Conservation (phyloP, 30 jellyfish, hydroid and myxozoan genomes). For the Hydractinia symbiolongicarpus region DNA sequence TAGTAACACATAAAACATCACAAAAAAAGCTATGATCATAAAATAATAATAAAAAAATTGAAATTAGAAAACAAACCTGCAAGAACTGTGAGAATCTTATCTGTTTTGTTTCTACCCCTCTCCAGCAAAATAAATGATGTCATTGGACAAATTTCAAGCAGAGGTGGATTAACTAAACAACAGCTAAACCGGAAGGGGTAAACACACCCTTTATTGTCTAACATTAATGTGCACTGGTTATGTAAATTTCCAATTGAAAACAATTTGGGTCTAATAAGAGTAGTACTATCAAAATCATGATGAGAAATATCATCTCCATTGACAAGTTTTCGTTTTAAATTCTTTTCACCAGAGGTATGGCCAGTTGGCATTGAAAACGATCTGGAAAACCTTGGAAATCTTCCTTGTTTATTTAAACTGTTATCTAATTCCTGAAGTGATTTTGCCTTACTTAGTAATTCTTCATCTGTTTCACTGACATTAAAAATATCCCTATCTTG, state of each 20-base stretch:
- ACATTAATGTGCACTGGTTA: constrained; percentile 20
- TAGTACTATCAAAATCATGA: background rate
- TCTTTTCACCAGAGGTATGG: background rate
- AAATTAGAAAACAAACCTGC: too few species aligned
- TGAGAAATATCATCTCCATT: background rate
- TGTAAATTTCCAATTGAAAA: constrained; percentile 24
- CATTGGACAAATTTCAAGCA: constrained; percentile 54
- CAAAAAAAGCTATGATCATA: too few species aligned
- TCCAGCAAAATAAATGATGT: constrained; percentile 34
- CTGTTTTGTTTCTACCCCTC: too few species aligned
- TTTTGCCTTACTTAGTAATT: constrained; percentile 6
- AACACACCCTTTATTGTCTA: constrained; percentile 63
- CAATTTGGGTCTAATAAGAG: constrained; percentile 8
- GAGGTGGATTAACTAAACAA: constrained; percentile 55
- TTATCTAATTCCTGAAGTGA: constrained; percentile 20
- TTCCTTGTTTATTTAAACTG: background rate
- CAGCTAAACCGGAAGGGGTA: constrained; percentile 52
- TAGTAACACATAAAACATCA: too few species aligned
- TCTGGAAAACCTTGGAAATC: constrained; percentile 15
- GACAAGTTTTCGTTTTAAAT: constrained; percentile 25
- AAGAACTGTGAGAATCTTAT: too few species aligned
- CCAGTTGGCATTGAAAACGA: constrained; percentile 33
- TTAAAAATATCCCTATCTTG: background rate
- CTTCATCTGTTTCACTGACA: background rate
- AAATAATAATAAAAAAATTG: too few species aligned